These are phyloP conservation scores for Oryzias woworae DNA, from an alignment of 2,113 vertebrate genomes.

Conservation along the genomic window DNA sequence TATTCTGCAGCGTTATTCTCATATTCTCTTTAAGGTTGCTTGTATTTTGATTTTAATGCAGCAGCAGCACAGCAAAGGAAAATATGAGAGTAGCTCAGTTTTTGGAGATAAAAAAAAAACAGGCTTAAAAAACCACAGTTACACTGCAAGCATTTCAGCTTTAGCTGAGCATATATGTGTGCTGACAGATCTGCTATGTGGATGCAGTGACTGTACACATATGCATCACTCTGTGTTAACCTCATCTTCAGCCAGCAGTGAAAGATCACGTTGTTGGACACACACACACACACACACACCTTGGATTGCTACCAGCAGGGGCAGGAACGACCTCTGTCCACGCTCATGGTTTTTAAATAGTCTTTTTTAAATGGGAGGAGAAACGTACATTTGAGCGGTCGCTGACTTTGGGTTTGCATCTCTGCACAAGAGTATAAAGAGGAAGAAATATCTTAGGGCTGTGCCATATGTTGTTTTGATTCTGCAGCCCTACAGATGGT, in stretches of 20 bases:
- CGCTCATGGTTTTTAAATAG: conserved; percentile 3
- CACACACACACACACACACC: conserved; percentile 32
- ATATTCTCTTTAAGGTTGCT: conserved; percentile 5
- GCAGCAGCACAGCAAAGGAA: conserved; percentile 1
- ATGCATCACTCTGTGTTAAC: conserved; percentile 53
- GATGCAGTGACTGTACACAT: conserved; percentile 42
- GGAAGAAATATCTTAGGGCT: conserved; percentile 62
- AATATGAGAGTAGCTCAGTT: conserved; percentile 4
- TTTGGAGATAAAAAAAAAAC: neutral
- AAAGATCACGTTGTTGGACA: conserved; percentile 38
- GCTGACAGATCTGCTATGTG: conserved; percentile 49
- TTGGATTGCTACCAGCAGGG: conserved; percentile 37
- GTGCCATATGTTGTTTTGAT: conserved; percentile 72
- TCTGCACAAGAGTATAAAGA: conserved; percentile 49
- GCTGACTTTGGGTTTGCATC: conserved; percentile 18
- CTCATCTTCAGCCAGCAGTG: conserved; percentile 50
- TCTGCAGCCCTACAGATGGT: conserved; percentile 68
- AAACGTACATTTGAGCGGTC: conserved; percentile 20
- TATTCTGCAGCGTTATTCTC: conserved; percentile 14
- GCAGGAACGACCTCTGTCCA: conserved; percentile 44
- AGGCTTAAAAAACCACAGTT: conserved; percentile 1
- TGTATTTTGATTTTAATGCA: conserved; percentile 22
- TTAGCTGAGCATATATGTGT: conserved; percentile 43
- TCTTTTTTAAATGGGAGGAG: conserved; percentile 13
- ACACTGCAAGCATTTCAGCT: conserved; percentile 15